Percentiles rank a stretch among this genome's conserved stretches.
These are phyloP conservation scores for Volucella inflata DNA, from an alignment of 2,888 invertebrate genomes.

Conservation along the genomic window DNA sequence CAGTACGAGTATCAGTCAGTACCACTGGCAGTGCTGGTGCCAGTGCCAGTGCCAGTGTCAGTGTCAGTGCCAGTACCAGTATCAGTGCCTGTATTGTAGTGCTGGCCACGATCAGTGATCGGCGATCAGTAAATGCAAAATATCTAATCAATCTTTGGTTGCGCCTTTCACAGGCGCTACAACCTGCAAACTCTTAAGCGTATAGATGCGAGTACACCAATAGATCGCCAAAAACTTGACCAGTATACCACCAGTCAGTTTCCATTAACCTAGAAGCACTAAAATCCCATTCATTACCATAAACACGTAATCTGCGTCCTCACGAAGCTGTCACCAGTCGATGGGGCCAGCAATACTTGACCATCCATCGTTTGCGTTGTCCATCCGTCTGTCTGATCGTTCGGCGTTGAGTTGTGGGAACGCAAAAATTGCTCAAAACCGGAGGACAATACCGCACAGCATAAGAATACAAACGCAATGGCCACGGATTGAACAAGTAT, in stretches of 20 bases:
- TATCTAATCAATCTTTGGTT: slow-evolving; percentile 72
- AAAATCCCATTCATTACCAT: slow-evolving; percentile 75
- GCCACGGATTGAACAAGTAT: neutral
- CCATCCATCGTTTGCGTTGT: slow-evolving; percentile 34
- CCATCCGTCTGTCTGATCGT: neutral
- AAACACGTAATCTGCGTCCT: slow-evolving; percentile 65
- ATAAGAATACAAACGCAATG: slow-evolving; percentile 65
- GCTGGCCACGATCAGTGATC: slow-evolving; percentile 40
- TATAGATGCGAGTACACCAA: too few relatives aligned
- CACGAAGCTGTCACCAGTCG: slow-evolving; percentile 48
- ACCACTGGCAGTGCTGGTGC: too few relatives aligned
- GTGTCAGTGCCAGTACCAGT: too few relatives aligned
- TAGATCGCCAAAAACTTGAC: slow-evolving; percentile 64
- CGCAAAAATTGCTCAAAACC: slow-evolving; percentile 58
- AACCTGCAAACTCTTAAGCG: neutral
- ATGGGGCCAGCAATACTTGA: slow-evolving; percentile 53
- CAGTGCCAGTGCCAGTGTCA: too few relatives aligned
- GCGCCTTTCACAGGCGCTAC: slow-evolving; percentile 25
- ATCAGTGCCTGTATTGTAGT: neutral
- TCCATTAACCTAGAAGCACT: slow-evolving; percentile 75
- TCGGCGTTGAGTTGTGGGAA: slow-evolving; percentile 52
- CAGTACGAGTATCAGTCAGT: neutral
- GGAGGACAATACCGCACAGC: slow-evolving; percentile 59
- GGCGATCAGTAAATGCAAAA: slow-evolving; percentile 61
- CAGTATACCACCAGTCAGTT: slow-evolving; percentile 39